Base-by-base conservation (phyloP, 2,888 invertebrate genomes). In the Patella caerulea region DNA sequence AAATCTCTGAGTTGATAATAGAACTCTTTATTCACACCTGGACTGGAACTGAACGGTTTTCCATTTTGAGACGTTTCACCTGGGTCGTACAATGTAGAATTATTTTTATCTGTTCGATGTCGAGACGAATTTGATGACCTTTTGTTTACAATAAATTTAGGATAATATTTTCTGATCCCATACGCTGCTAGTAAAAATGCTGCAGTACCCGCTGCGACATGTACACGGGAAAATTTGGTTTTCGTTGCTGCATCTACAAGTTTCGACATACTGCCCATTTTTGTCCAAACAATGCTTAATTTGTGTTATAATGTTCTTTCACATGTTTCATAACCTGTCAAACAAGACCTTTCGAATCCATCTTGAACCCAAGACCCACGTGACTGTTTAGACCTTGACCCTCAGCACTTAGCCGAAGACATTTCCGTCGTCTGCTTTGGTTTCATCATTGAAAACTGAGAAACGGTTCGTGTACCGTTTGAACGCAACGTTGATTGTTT, bases 1-100 rank as follows among this genome's bases (percentile, higher is more conserved):
- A 98, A 92, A 83, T 94, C 94, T 75, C 94, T 93, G 85, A 98
- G 93, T 92, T 98, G 97, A 15, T 94, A 83, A 92, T 92, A 89
- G 86, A 93, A 93, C n/a, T 90, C 88, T 81, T 88, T 89, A 85
- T 93, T 92, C 17, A 93, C 90, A n/a, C 90, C 88, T 17, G 90
- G 89, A 19, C 81, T 81, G 17, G 79, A 54, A 77, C 84, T 85
- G 45, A 45, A 45, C 45, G 9, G 45, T 24, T 79, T 82, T 29
- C 77, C 74, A 34, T 73, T 71, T 72, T n/a, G 24, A 19, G 70
- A 12, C 17, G 12, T 72, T 56, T n/a, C 69, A 53, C 12, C 17
- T 11, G 70, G 7, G 34, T 65, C 11, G 17, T 34, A 11, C 65
- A 34, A n/a, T n/a, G 24, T 5, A 54, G 19, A 19, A 19, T 74